A percentile compares a stretch with the other conserved stretches of the same genome.
Conservation (phyloP, 2,797 vertebrate species). For the Diglossa cyanea region DNA sequence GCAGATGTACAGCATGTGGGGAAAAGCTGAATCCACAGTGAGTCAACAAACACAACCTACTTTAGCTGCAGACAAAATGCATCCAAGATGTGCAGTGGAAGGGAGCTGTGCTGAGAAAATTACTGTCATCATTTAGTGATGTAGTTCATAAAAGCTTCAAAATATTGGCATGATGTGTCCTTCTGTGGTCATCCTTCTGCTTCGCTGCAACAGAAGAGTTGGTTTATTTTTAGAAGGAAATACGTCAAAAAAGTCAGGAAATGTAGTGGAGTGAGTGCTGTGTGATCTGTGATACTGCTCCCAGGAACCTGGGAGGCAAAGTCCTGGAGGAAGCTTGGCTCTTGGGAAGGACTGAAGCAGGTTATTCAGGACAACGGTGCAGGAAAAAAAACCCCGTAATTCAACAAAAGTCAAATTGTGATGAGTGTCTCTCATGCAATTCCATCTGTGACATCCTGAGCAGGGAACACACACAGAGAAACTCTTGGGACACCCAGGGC, state of each 20-base stretch:
- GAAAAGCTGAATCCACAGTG: not conserved
- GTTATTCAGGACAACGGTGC: not conserved
- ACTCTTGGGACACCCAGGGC: accelerated
- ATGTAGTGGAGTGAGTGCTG: not conserved
- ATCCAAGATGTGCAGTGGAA: not conserved
- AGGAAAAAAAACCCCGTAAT: accelerated
- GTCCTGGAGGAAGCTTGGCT: not conserved
- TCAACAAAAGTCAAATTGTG: not conserved
- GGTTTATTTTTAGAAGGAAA: not conserved
- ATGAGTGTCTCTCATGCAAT: not conserved
- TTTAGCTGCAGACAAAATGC: not conserved
- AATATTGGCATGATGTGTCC: not conserved
- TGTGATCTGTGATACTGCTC: not conserved
- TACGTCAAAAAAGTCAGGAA: not conserved
- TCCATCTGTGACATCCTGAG: not conserved
- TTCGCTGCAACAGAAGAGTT: not conserved
- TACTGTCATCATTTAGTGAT: not conserved
- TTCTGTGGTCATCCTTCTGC: not conserved
- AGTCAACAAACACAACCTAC: constrained; percentile 31
- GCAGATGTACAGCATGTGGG: not conserved
- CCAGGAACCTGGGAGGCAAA: not conserved
- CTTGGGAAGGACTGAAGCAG: not conserved
- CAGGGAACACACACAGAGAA: not conserved
- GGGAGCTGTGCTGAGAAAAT: not conserved
- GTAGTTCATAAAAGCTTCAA: not conserved